phyloP scores from a whole-genome alignment of 2,797 vertebrate genomes.

The Rachycentron canadum region DNA sequence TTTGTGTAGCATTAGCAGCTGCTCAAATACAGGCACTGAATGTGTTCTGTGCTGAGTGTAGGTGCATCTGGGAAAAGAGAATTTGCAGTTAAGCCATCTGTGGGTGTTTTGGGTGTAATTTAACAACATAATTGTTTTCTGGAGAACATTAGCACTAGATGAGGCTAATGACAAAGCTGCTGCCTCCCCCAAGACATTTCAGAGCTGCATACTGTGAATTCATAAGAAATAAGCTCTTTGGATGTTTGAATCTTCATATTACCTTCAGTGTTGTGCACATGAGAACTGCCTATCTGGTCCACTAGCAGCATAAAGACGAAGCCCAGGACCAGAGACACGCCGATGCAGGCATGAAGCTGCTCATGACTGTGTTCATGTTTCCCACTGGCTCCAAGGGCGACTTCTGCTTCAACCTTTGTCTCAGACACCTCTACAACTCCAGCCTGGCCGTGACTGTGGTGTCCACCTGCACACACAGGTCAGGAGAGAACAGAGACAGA shows the following conservation, averaged over 20 bases:
- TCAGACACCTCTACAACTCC: conserved; percentile 76
- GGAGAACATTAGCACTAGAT: neutral
- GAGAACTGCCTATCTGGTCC: conserved; percentile 97
- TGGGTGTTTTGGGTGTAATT: conserved; percentile 5
- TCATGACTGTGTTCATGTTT: conserved; percentile 87
- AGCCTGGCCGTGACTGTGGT: conserved; percentile 76
- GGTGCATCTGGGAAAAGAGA: conserved; percentile 8
- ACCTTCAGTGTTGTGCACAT: conserved; percentile 94
- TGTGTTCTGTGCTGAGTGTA: neutral
- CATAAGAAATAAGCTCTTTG: neutral
- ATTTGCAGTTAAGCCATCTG: conserved; percentile 8
- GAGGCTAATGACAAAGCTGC: conserved; percentile 2
- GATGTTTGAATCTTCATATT: neutral
- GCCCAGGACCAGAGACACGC: conserved; percentile 95
- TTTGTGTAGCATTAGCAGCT: neutral
- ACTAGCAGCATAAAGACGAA: conserved; percentile 99
- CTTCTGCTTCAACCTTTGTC: conserved; percentile 77
- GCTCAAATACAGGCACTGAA: conserved; percentile 3
- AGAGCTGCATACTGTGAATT: neutral
- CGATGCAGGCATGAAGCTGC: conserved; percentile 95
- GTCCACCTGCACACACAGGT: conserved; percentile 69
- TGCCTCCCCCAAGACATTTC: neutral
- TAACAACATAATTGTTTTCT: neutral
- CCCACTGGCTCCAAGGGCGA: conserved; percentile 58
- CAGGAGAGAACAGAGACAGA: neutral